Conservation (phyloP, 2,113 vertebrate species). For the Pagrus major region DNA sequence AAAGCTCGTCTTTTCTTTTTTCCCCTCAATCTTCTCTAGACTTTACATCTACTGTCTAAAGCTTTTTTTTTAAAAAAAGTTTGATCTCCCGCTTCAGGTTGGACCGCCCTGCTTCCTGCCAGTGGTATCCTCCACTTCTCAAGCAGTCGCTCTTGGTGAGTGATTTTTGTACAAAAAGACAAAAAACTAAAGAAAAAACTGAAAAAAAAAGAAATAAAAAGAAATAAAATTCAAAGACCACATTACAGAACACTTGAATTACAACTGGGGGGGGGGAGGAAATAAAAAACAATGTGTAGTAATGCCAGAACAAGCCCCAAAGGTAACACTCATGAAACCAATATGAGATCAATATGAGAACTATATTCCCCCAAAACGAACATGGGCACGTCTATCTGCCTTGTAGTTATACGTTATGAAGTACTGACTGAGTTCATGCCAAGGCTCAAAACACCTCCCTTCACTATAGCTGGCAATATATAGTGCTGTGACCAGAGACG, state of each 20-base stretch:
- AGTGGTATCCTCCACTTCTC: slow-evolving; percentile 33
- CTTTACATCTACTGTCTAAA: slow-evolving; percentile 14
- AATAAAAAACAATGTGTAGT: slow-evolving; percentile 60
- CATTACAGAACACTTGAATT: slow-evolving; percentile 76
- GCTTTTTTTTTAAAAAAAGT: slow-evolving; percentile 3
- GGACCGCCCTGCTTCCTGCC: slow-evolving; percentile 65
- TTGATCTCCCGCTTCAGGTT: slow-evolving; percentile 21
- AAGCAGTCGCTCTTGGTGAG: slow-evolving; percentile 53
- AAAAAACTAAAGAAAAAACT: slow-evolving; percentile 39
- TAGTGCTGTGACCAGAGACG: slow-evolving; percentile 75
- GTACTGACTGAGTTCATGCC: slow-evolving; percentile 79
- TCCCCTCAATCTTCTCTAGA: neutral
- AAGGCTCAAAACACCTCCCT: slow-evolving; percentile 67
- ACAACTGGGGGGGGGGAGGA: slow-evolving; percentile 48
- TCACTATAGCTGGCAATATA: slow-evolving; percentile 73
- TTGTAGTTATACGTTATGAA: slow-evolving; percentile 71
- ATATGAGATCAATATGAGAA: slow-evolving; percentile 58
- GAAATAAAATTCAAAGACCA: slow-evolving; percentile 55
- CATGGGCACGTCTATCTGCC: slow-evolving; percentile 65
- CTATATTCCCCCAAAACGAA: slow-evolving; percentile 61
- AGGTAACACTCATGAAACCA: slow-evolving; percentile 65
- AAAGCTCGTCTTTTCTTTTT: neutral
- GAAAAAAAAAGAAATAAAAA: neutral
- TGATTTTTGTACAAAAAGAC: slow-evolving; percentile 71
- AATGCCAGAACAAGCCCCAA: slow-evolving; percentile 59